phyloP scores from a whole-genome alignment of 2,113 vertebrate species.

The Corythoichthys haematopterus region DNA sequence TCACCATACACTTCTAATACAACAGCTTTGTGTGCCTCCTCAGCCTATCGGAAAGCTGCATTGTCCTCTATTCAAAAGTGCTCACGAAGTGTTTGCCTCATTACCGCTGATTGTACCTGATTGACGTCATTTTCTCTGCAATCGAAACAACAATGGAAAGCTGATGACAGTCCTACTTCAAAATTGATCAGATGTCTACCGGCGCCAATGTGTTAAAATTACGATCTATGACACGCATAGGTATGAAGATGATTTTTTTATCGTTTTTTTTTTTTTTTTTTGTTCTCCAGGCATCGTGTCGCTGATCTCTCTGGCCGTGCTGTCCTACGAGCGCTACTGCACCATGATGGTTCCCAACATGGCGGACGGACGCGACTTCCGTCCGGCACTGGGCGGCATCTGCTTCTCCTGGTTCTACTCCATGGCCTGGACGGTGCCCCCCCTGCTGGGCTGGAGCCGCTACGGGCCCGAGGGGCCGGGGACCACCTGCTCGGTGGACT shows the following conservation, averaged over 20 bases:
- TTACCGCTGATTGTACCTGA: constrained; percentile 31
- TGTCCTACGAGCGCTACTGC: constrained; percentile 77
- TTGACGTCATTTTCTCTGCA: neutral
- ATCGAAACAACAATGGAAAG: no score
- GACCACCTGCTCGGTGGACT: constrained; percentile 72
- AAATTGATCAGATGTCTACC: no score
- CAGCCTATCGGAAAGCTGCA: neutral
- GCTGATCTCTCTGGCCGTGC: constrained; percentile 75
- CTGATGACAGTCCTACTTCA: no score
- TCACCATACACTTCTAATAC: no score
- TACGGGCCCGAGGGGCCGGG: constrained; percentile 74
- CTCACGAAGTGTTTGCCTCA: neutral
- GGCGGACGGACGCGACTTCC: constrained; percentile 69
- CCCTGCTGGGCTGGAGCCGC: constrained; percentile 78
- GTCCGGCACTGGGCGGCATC: constrained; percentile 68
- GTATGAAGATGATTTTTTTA: no score
- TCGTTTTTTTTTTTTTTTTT: neutral
- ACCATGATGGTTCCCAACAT: constrained; percentile 68
- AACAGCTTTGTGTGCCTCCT: neutral
- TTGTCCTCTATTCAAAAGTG: neutral
- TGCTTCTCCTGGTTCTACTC: constrained; percentile 78
- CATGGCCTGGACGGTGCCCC: constrained; percentile 71
- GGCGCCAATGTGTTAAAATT: no score
- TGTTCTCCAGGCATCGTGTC: constrained; percentile 71
- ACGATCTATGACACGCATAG: no score